These are phyloP conservation scores for Anseranas semipalmata DNA, from an alignment of 2,113 vertebrate genomes.

Conservation along the genomic window DNA sequence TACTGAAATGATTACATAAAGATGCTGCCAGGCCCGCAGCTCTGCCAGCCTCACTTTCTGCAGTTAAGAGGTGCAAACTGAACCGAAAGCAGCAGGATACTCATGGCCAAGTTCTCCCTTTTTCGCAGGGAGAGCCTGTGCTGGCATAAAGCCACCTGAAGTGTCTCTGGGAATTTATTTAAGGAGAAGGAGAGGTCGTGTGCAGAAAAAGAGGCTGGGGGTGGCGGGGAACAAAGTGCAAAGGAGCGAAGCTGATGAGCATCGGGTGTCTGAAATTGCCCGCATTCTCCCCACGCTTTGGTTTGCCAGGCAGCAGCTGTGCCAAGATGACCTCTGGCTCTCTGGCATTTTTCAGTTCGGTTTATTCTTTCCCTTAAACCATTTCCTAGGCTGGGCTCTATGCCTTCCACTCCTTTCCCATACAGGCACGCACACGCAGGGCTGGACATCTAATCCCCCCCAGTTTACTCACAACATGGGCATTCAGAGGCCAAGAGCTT, in stretches of 20 bases:
- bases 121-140: background rate
- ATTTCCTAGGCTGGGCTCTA: background rate
- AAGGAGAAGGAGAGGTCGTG: background rate
- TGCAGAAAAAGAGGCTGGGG: background rate
- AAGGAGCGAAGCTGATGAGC: background rate
- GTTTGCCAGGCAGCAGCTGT: background rate
- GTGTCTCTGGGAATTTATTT: background rate
- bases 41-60: background rate
- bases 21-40: background rate
- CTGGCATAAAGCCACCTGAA: background rate
- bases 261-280: rapidly evolving
- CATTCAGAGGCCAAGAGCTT: slow-evolving; percentile 22
- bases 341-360: background rate
- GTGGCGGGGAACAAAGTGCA: background rate
- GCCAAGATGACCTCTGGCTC: background rate
- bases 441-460: background rate
- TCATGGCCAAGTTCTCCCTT: background rate
- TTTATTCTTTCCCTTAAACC: background rate
- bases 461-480: slow-evolving; percentile 24
- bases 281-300: background rate
- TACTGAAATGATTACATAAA: background rate
- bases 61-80: background rate
- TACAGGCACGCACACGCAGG: background rate
- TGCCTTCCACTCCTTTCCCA: background rate
- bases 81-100: no score